Evolutionary conservation across 2,888 invertebrate species (phyloP), one percentile per base, ranked within the genome.

Genomic region (Odontomyia ornata): DNA sequence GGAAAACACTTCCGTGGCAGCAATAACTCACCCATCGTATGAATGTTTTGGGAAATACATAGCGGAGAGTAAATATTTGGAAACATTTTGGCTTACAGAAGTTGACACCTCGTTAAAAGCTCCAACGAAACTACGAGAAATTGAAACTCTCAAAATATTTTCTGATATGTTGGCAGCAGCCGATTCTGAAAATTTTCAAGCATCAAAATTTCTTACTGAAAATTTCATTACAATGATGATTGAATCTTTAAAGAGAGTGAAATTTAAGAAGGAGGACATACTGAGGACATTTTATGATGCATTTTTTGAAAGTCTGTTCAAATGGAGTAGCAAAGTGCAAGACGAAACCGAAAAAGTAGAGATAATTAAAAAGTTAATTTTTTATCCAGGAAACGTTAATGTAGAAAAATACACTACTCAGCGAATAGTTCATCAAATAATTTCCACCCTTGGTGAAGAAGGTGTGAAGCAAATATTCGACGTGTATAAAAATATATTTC

Each of bases 361-460:
- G 9, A 88, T 91, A 3, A 84, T 94, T 47, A 90, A 90, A 77
- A 91, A 90, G 81, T 84, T 94, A 0, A 86, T 93, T 11, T 88
- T 93, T 62, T 87, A 90, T 83, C 93, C 93, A 0, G 93, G 93
- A 2, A 91, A 91, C 82, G 89, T 94, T 78, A 91, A 91, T 85
- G 91, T 94, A 79, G 93, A 93, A 82, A 93, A 93, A 86, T 90
- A 91, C 36, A 92, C 93, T 23, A 90, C 90, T 13, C 90, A 90
- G 15, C 91, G 90, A 81, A 84, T 93, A 64, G 86, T 93, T 0
- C 92, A 91, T 83, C 89, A 90, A 73, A 88, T 93, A 11, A 90
- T 90, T n/a, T 86, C 88, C 0, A 89, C 88, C 83, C 86, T 93
- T 77, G 89, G 89, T 78, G 85, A 85, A 7, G 88, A 89, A 69